Evolutionary conservation across 2,797 vertebrate species (phyloP).

Genomic region (Cyprinella venusta): DNA sequence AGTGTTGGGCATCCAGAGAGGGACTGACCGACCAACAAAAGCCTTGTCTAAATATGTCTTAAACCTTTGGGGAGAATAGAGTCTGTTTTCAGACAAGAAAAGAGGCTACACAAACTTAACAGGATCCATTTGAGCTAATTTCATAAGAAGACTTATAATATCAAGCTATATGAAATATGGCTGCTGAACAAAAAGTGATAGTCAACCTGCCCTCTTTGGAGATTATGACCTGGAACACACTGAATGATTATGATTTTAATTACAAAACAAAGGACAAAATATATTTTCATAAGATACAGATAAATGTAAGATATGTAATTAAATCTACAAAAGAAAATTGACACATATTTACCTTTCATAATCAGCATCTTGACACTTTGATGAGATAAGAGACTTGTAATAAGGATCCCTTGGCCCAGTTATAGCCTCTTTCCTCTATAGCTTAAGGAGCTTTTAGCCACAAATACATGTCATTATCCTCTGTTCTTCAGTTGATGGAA

Average conservation of each 20-base stretch:
- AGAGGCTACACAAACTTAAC: neutral
- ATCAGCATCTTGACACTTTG: neutral
- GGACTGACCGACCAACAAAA: neutral
- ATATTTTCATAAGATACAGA: neutral
- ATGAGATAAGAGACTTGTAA: neutral
- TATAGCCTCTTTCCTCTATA: neutral
- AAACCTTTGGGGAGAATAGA: neutral
- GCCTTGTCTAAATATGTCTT: neutral
- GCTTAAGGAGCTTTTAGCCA: neutral
- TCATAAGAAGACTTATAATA: neutral
- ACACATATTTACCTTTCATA: neutral
- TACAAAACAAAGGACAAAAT: neutral
- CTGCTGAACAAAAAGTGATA: neutral
- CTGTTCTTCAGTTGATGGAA: neutral
- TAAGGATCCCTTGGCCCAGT: neutral
- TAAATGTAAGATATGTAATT: neutral
- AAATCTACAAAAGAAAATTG: neutral
- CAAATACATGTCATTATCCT: neutral
- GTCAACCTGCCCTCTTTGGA: neutral
- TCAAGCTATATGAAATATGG: neutral
- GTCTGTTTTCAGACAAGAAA: neutral
- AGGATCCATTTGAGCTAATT: neutral
- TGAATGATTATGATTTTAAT: neutral
- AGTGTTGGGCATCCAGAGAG: neutral
- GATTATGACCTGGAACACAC: neutral